phyloP scores from a whole-genome alignment of 92 coral and sea anemone species.

The Umimayanthus kanabou region DNA sequence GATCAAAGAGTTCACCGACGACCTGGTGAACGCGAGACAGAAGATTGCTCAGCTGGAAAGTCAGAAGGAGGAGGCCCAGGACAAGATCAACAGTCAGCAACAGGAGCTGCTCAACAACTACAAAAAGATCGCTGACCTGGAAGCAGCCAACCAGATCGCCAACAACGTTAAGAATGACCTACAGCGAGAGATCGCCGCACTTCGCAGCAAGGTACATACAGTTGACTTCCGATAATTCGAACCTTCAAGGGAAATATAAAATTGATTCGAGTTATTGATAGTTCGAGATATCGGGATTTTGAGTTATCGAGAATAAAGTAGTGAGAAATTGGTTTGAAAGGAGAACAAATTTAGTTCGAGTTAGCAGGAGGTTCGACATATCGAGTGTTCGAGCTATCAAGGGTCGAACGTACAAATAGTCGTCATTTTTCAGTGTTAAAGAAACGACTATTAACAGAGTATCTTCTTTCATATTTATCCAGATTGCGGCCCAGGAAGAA shows the following conservation, averaged over 20 bases:
- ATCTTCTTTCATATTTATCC: neutral
- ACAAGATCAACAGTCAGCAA: constrained; percentile 84
- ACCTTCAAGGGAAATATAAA: too few species aligned
- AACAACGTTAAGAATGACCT: constrained; percentile 85
- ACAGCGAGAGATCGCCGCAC: constrained; percentile 81
- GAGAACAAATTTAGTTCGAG: too few species aligned
- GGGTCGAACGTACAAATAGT: too few species aligned
- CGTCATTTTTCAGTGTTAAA: too few species aligned
- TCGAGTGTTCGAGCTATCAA: too few species aligned
- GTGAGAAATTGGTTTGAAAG: too few species aligned
- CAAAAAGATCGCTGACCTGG: constrained; percentile 90
- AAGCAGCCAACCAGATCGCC: constrained; percentile 88
- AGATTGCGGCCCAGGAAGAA: constrained; percentile 69
- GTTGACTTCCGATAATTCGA: too few species aligned
- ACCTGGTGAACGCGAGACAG: constrained; percentile 89
- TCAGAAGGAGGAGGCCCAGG: constrained; percentile 76
- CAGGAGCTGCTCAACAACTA: constrained; percentile 88
- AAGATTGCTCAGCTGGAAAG: constrained; percentile 91
- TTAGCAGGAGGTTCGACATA: too few species aligned
- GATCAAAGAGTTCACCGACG: constrained; percentile 85
- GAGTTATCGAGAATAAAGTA: too few species aligned
- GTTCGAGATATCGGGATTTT: too few species aligned
- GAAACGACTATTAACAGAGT: neutral
- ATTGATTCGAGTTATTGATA: too few species aligned
- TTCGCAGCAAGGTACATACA: constrained; percentile 73